Conservation (phyloP, 2,888 invertebrate species). For the Thyatira batis region DNA sequence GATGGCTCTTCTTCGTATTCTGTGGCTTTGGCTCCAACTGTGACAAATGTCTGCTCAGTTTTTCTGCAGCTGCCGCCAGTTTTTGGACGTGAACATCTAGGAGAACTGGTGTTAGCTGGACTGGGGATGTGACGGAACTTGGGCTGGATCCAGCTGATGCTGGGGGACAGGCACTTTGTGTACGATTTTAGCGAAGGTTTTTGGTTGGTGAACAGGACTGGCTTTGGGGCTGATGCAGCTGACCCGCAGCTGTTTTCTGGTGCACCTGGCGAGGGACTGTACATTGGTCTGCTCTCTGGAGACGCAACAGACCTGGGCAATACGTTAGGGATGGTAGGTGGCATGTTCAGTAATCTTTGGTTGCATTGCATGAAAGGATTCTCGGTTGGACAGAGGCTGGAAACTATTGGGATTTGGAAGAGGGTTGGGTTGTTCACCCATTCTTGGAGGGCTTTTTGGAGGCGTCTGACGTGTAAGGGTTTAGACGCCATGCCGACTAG, state of each 20-base stretch:
- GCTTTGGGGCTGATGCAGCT: conserved; percentile 68
- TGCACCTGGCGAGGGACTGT: conserved; percentile 84
- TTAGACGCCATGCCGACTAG: conserved; percentile 99
- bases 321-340: conserved; percentile 58
- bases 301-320: conserved; percentile 76
- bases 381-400: conserved; percentile 70
- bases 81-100: conserved; percentile 92
- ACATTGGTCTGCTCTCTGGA: conserved; percentile 80
- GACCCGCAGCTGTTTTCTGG: conserved; percentile 77
- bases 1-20: conserved; percentile 95
- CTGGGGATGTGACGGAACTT: conserved; percentile 82
- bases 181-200: conserved; percentile 71
- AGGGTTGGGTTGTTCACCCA: conserved; percentile 96
- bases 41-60: conserved; percentile 91
- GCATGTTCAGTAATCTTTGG: conserved; percentile 71
- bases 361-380: conserved; percentile 75
- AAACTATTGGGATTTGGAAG: conserved; percentile 86
- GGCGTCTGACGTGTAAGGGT: conserved; percentile 97
- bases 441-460: conserved; percentile 98
- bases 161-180: conserved; percentile 74
- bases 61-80: conserved; percentile 91
- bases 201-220: conserved; percentile 67
- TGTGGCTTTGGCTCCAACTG: conserved; percentile 94
- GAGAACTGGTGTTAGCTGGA: conserved; percentile 89
- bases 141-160: conserved; percentile 83